These are phyloP conservation scores for Oncopodura yosiiana DNA, from an alignment of 1,140 invertebrate species.

Conservation along the genomic window DNA sequence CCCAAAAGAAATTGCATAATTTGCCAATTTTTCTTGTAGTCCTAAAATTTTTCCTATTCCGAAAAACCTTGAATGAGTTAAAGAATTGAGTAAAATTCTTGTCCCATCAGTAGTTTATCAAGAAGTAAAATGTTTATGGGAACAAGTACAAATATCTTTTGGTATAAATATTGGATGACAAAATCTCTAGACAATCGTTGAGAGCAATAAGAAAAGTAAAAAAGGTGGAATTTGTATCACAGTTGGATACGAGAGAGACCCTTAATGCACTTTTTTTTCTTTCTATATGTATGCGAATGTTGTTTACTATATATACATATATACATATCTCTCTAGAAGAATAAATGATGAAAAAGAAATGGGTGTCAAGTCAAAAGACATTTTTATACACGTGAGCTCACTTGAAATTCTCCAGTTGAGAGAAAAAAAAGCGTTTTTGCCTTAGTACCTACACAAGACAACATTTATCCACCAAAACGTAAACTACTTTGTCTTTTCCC, in stretches of 20 bases:
- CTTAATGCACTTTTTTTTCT: not conserved
- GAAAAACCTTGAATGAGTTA: too few species aligned
- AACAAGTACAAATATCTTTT: constrained; percentile 15
- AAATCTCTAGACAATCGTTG: constrained; percentile 12
- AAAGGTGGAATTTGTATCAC: not conserved
- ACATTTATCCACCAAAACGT: too few species aligned
- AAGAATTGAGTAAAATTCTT: too few species aligned
- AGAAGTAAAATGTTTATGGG: not conserved
- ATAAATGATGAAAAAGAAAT: constrained; percentile 11
- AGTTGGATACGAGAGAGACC: not conserved
- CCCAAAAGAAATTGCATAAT: too few species aligned
- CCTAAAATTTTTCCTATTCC: too few species aligned
- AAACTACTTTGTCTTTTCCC: constrained; percentile 8
- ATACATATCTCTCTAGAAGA: not conserved
- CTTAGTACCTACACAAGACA: too few species aligned
- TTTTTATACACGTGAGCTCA: constrained; percentile 17
- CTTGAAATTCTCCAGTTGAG: too few species aligned
- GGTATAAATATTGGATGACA: constrained; percentile 3
- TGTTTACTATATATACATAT: not conserved
- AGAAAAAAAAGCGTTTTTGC: too few species aligned
- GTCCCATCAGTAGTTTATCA: not conserved
- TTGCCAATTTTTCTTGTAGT: too few species aligned
- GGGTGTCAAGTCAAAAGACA: constrained; percentile 10
- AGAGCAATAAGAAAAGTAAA: constrained; percentile 4
- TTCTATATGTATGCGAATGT: constrained; percentile 9